Base-by-base conservation (phyloP, 2,888 invertebrate species). In the Abrostola triplasia region DNA sequence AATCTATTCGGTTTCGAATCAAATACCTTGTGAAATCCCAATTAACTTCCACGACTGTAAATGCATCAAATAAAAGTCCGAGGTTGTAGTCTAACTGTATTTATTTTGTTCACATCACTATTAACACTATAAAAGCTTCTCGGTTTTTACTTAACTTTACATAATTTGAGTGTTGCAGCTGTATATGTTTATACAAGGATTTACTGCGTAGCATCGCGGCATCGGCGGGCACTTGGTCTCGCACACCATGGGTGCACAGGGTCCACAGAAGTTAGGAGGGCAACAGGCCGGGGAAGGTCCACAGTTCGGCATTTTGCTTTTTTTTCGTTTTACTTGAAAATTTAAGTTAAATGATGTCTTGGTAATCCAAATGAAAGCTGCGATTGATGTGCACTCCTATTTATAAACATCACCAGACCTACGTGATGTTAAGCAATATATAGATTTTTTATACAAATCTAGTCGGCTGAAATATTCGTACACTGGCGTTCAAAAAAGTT, bases 181-280 rank as follows among this genome's bases (percentile, higher is more conserved):
- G 85, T 93, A 94, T 73, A 94, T 92, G 69, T 94, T 93, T 81
- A 94, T 93, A 79, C 92, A 92, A 2, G 93, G 93, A 64, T 90
- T 90, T 47, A 90, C 83, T 36, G 86, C 84, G 62, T 85, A 86
- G 60, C 82, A 80, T 61, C 88, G 86, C 47, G 85, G 83, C 6
- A 76, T 62, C 8, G 86, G 85, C 1, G 88, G 87, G 5, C 78
- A 67, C 51, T 70, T 83, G 64, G 72, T 83, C n/a, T 84, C 77
- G 67, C 85, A 90, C 40, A 82, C 12, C 66, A 84, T 79, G 0
- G 86, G 82, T 8, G 66, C 63, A 4, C 48, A 37, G 9, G 85
- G 83, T 10, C 72, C 66, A 51, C 83, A 81, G 12, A 24, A 5
- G 57, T 5, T 5, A 65, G 67, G 1, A 54, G 36, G 63, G 11